Evolutionary conservation across 2,797 vertebrate genomes (phyloP), one percentile per base, ranked within the genome.

Genomic region (Podarcis lilfordi): DNA sequence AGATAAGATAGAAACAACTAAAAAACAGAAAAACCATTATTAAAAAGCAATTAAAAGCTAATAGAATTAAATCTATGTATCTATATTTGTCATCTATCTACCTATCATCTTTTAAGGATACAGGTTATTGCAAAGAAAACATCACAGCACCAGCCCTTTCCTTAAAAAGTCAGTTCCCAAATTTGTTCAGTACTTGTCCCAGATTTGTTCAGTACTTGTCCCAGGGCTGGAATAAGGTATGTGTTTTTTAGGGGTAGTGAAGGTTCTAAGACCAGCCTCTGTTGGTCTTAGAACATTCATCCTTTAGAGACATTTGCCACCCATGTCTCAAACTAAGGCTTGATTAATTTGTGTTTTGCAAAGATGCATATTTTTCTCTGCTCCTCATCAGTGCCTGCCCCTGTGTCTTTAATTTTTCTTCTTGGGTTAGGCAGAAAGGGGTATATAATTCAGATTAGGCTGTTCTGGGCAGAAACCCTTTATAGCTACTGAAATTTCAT

Each of bases 391-490:
- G 55, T 0, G 86, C 79, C 84, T 64, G 45, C n/a, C 88, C 89
- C 74, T 92, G 71, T 80, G 80, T 77, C 88, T 95, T 94, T 88
- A 94, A 93, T 92, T 94, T 90, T 92, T 81, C 90, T 88, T 61
- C 90, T 79, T 72, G 81, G 86, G 59, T 86, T 88, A 88, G 87
- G 89, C 91, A 89, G 91, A 86, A 15, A 74, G 86, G 89, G 86
- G 94, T 95, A 76, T 88, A 95, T 95, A 94, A 95, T 95, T 94
- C 94, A 94, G 88, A 90, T 83, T 86, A 89, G 93, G 87, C 93
- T 83, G 86, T 91, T 94, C 88, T 59, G 72, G 92, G 85, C 72
- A 92, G 88, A 90, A 91, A 91, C 89, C 83, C 93, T 93, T 96
- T 82, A 89, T 88, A 93, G 92, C 93, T 91, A 89, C 93, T 91